Evolutionary conservation across 2,888 invertebrate genomes (phyloP), one percentile per base, ranked within the genome.

Genomic region (Lamproptera curius): DNA sequence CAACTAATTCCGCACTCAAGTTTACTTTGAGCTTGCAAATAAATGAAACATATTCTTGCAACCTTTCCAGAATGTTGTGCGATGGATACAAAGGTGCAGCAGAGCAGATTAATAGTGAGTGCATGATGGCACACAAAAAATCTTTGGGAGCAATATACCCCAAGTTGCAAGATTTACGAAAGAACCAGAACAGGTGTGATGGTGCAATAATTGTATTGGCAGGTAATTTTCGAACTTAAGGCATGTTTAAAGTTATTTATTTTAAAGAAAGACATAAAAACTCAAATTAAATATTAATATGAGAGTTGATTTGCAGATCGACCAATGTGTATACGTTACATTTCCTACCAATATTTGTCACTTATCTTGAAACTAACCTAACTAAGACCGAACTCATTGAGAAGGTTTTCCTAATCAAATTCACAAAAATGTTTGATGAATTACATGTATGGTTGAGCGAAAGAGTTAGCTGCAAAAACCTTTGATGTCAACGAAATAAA

Each of bases 131-230:
- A 35, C 57, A 55, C 15, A 58, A 53, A 51, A 42, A 49, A 33
- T 47, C 48, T 31, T 42, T 57, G 9, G 56, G 57, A 26, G 56
- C 53, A 14, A 35, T 51, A 46, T 37, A 55, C 36, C 31, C 51
- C 40, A 55, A 50, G n/a, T 42, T 50, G 58, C 59, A 54, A 52
- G 55, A 55, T 52, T 20, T 56, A 42, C 52, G 54, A 13, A 50
- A 16, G 40, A 56, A 54, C 39, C 8, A 59, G 13, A 57, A 56
- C 35, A 43, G 28, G 28, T 28, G 9, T 28, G 28, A n/a, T 28
- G 9, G 28, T 28, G 28, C 28, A n/a, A n/a, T n/a, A n/a, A n/a
- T n/a, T n/a, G n/a, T n/a, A n/a, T n/a, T n/a, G n/a, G n/a, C n/a
- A n/a, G n/a, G 9, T 28, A n/a, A 5, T 28, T 5, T 28, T 28